Percentiles rank a stretch among this genome's conserved stretches.
Conservation (phyloP, 1,140 invertebrate genomes). For the Drosophila kikkawai region DNA sequence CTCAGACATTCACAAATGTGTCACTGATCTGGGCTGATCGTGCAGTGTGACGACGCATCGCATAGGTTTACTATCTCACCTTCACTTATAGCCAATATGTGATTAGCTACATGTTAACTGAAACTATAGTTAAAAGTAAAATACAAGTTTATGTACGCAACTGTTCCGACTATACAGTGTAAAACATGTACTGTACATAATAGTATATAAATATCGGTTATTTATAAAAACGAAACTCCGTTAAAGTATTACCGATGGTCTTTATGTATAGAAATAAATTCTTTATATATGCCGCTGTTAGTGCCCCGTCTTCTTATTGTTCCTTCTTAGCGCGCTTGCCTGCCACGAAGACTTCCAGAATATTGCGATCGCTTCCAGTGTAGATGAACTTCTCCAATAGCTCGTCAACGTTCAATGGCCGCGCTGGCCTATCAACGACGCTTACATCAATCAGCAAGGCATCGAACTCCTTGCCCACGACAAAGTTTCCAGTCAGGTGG, state of each 20-base stretch:
- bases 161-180: slow-evolving; percentile 37
- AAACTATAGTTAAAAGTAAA: slow-evolving; percentile 35
- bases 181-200: slow-evolving; percentile 42
- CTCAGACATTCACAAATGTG: neutral
- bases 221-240: neutral
- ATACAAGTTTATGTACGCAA: slow-evolving; percentile 37
- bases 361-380: slow-evolving; percentile 94
- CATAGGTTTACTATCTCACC: slow-evolving; percentile 24
- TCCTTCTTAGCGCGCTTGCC: slow-evolving; percentile 86
- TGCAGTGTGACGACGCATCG: neutral
- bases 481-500: slow-evolving; percentile 91
- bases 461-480: slow-evolving; percentile 93
- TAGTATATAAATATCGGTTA: slow-evolving; percentile 18
- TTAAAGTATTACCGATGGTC: slow-evolving; percentile 30
- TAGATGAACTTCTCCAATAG: slow-evolving; percentile 93
- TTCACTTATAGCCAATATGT: slow-evolving; percentile 63
- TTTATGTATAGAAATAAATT: slow-evolving; percentile 58
- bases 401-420: slow-evolving; percentile 83
- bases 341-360: slow-evolving; percentile 90
- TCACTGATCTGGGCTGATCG: neutral
- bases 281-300: slow-evolving; percentile 58
- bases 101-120: slow-evolving; percentile 55
- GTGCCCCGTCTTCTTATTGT: neutral
- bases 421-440: slow-evolving; percentile 85
- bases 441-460: slow-evolving; percentile 89